phyloP scores from a whole-genome alignment of 2,113 vertebrate species.

The Spizaetus ornatus region DNA sequence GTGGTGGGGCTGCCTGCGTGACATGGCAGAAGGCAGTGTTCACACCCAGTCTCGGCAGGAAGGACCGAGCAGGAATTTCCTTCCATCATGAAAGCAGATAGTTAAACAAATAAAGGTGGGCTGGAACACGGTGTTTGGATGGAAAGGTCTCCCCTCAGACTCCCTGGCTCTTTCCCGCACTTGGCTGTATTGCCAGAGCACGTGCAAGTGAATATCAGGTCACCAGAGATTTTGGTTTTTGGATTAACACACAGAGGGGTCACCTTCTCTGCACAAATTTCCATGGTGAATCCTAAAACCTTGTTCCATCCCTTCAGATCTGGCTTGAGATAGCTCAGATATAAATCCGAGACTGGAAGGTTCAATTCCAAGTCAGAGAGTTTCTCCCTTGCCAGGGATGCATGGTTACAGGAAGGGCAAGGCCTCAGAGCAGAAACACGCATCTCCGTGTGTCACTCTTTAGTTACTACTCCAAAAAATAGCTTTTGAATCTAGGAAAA shows the following conservation, averaged over 20 bases:
- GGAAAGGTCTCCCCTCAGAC: background rate
- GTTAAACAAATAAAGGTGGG: background rate
- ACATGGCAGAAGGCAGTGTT: rapidly evolving
- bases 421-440: background rate
- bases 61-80: background rate
- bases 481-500: background rate
- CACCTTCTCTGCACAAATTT: background rate
- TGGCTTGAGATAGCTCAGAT: background rate
- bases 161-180: rapidly evolving
- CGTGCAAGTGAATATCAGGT: background rate
- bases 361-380: background rate
- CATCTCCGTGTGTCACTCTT: background rate
- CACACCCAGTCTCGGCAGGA: background rate
- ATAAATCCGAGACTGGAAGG: background rate
- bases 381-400: background rate
- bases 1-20: rapidly evolving
- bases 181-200: background rate
- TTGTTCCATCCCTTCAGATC: background rate
- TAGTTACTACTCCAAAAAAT: background rate
- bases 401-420: background rate
- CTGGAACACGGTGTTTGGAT: background rate
- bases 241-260: background rate
- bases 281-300: background rate
- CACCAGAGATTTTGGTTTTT: background rate
- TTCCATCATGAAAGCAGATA: background rate